Conservation (phyloP, 2,113 vertebrate genomes). For the Microcebus tavaratra region DNA sequence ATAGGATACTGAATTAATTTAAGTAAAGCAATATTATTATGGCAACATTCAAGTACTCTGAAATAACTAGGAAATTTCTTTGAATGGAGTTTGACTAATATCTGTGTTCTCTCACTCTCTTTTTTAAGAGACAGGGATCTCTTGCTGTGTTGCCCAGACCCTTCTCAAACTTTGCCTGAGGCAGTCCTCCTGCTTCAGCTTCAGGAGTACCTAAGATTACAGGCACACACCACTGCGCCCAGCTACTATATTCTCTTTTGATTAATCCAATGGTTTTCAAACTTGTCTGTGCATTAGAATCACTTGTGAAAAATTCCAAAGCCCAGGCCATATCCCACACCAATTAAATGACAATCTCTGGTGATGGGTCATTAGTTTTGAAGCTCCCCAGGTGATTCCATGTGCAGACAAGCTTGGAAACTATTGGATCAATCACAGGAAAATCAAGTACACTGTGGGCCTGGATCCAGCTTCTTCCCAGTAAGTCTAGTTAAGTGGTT, state of each 20-base stretch:
- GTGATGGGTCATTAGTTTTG: neutral
- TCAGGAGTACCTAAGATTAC: no score
- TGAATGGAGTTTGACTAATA: neutral
- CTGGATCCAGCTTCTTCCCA: neutral
- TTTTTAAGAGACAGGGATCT: no score
- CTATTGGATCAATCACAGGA: neutral
- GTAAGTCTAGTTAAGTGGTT: neutral
- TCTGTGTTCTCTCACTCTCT: neutral
- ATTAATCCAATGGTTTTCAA: neutral
- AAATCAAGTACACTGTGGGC: neutral
- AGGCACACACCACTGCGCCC: no score
- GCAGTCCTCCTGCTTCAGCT: no score
- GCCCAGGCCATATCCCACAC: neutral
- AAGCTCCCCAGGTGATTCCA: neutral
- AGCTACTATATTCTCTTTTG: neutral
- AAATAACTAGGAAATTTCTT: slow-evolving; percentile 36
- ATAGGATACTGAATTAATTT: slow-evolving; percentile 20
- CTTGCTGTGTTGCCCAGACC: no score
- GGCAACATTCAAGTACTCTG: slow-evolving; percentile 27
- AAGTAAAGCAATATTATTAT: slow-evolving; percentile 22
- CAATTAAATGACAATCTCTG: neutral
- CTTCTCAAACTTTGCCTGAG: no score
- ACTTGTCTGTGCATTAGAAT: neutral
- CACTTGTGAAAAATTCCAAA: slow-evolving; percentile 14
- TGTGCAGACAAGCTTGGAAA: neutral